Conservation (phyloP, 1,140 invertebrate species). For the Meloidogyne exigua region DNA sequence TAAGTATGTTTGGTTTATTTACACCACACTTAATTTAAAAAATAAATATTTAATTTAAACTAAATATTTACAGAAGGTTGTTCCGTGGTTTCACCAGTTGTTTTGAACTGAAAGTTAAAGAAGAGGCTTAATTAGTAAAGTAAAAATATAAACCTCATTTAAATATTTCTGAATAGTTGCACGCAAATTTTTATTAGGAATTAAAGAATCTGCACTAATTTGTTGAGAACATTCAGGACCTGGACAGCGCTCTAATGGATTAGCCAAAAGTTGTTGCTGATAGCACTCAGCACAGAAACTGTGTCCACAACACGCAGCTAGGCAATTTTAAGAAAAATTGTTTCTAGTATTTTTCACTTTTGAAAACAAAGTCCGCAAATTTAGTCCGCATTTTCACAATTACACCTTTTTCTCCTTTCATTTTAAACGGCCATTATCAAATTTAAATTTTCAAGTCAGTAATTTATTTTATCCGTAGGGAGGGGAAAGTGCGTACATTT, state of each 20-base stretch:
- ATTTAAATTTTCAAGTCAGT: no score
- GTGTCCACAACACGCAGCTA: constrained; percentile 89
- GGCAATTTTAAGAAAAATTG: background rate
- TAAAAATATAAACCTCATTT: constrained; percentile 16
- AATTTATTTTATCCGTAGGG: no score
- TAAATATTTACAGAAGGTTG: background rate
- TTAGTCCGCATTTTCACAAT: no score
- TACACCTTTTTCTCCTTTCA: no score
- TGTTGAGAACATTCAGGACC: constrained; percentile 78
- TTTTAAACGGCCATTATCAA: no score
- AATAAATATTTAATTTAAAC: background rate
- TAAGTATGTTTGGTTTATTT: constrained; percentile 26
- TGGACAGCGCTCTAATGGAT: constrained; percentile 89
- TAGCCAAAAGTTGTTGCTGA: constrained; percentile 69
- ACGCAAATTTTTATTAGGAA: constrained; percentile 73
- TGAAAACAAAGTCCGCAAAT: no score
- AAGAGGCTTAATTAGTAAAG: background rate
- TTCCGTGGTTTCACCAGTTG: background rate
- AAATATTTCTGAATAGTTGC: constrained; percentile 42
- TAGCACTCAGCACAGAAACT: constrained; percentile 97
- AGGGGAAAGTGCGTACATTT: no score
- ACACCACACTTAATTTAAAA: constrained; percentile 9
- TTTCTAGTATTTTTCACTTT: no score
- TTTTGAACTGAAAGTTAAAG: background rate
- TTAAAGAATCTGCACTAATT: constrained; percentile 84